These are phyloP conservation scores for Plecotus auritus DNA, from an alignment of 2,113 vertebrate species.

Conservation along the genomic window DNA sequence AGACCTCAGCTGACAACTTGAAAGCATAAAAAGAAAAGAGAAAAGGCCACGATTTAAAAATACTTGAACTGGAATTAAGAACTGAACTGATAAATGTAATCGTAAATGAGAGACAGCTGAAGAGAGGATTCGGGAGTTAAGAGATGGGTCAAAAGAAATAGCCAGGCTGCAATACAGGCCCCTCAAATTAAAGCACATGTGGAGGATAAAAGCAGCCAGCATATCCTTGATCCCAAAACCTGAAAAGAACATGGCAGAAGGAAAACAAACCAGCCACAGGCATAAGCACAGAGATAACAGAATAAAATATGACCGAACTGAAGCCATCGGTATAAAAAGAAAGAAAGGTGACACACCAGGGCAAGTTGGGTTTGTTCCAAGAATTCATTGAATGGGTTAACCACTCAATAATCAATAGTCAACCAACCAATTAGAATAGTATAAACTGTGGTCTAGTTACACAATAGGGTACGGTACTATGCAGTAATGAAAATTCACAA, in stretches of 20 bases:
- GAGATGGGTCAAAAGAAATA: neutral
- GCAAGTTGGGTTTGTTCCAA: neutral
- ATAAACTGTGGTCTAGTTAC: neutral
- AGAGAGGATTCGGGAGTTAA: neutral
- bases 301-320: neutral
- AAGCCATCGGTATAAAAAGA: neutral
- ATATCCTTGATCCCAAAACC: neutral
- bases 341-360: neutral
- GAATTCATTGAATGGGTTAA: neutral
- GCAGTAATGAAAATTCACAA: neutral
- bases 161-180: neutral
- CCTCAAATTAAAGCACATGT: neutral
- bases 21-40: neutral
- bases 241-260: neutral
- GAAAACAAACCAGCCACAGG: neutral
- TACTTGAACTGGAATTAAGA: neutral
- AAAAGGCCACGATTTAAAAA: neutral
- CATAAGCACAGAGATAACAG: neutral
- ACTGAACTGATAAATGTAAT: neutral
- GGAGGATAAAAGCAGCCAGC: neutral
- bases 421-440: neutral
- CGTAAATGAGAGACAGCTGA: neutral
- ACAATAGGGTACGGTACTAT: neutral
- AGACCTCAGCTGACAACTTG: neutral
- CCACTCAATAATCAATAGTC: neutral